Percentiles rank a stretch among this genome's conserved stretches.
Conservation (phyloP, 2,113 vertebrate species). For the Crypturellus undulatus region DNA sequence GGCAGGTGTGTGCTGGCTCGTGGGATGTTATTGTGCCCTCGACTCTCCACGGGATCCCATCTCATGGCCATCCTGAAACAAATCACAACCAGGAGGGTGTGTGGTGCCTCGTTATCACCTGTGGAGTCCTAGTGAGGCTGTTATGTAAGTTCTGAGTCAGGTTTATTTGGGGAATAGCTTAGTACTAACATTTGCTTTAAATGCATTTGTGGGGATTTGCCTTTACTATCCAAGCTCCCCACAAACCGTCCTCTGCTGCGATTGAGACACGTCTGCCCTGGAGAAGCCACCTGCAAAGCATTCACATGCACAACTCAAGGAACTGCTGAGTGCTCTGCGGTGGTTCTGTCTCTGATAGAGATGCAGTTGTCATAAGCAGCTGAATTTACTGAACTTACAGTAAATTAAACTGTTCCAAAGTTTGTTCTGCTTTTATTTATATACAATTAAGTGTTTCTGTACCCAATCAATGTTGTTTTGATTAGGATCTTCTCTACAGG, state of each 20-base stretch:
- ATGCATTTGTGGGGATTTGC: rapidly evolving
- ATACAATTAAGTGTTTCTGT: background rate
- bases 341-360: background rate
- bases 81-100: background rate
- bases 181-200: too few species aligned
- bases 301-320: background rate
- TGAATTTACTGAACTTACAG: background rate
- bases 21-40: background rate
- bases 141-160: background rate
- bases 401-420: background rate
- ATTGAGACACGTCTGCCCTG: background rate
- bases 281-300: slow-evolving; percentile 2
- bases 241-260: background rate
- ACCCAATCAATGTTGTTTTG: background rate
- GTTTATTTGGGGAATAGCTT: background rate
- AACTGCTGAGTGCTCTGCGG: background rate
- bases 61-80: background rate
- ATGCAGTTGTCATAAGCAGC: background rate
- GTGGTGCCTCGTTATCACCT: background rate
- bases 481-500: background rate
- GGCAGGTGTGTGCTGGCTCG: background rate
- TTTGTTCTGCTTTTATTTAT: background rate
- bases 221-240: rapidly evolving
- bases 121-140: background rate
- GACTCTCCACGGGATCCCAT: background rate